These are phyloP conservation scores for Synanthedon vespiformis DNA, from an alignment of 2,888 invertebrate genomes.

Conservation along the genomic window DNA sequence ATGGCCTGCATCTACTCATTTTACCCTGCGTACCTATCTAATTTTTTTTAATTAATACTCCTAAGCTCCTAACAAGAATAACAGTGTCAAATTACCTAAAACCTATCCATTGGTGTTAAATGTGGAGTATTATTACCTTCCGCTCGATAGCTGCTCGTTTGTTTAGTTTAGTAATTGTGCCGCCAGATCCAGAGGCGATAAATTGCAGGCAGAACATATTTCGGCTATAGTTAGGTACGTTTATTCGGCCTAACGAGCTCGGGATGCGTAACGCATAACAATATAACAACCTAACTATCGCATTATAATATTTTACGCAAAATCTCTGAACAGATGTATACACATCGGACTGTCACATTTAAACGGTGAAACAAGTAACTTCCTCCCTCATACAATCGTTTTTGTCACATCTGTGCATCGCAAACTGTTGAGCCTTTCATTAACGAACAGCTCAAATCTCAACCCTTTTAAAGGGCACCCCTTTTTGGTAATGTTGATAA, in stretches of 20 bases:
- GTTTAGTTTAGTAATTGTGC: conserved; percentile 39
- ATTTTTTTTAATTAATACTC: too few relatives aligned
- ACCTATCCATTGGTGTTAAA: too few relatives aligned
- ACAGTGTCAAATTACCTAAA: too few relatives aligned
- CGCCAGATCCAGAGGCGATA: conserved; percentile 34
- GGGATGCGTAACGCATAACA: conserved; percentile 17
- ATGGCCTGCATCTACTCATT: too few relatives aligned
- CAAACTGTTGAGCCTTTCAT: conserved; percentile 19
- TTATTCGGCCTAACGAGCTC: conserved; percentile 32
- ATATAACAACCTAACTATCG: conserved; percentile 10
- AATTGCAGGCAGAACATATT: conserved; percentile 39
- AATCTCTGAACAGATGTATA: not conserved
- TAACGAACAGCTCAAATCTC: conserved; percentile 11
- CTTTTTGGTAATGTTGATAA: too few relatives aligned
- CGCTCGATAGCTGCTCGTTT: conserved; percentile 36
- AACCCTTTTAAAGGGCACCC: conserved; percentile 30
- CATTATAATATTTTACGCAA: not conserved
- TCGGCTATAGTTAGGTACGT: conserved; percentile 23
- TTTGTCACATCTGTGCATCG: conserved; percentile 42
- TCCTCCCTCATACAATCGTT: conserved; percentile 17
- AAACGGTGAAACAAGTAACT: conserved; percentile 8
- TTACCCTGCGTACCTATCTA: too few relatives aligned
- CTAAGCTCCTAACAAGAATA: too few relatives aligned
- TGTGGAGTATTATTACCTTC: conserved; percentile 12
- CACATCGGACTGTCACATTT: not conserved